Percentiles rank a stretch among this genome's conserved stretches.
These are phyloP conservation scores for Nycticebus coucang DNA, from an alignment of 2,113 vertebrate species.

Conservation along the genomic window DNA sequence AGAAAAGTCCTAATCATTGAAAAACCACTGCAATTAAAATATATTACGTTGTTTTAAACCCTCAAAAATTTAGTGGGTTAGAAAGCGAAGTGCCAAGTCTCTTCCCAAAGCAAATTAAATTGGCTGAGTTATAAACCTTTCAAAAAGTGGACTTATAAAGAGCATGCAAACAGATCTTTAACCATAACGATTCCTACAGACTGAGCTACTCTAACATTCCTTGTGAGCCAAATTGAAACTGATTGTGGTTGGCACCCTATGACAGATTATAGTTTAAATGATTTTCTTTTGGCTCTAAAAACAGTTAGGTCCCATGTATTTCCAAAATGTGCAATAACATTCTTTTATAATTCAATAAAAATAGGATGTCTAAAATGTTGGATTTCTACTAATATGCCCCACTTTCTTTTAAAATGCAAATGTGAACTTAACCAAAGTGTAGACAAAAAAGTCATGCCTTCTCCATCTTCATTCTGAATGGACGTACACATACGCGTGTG, in stretches of 20 bases:
- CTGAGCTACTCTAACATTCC: background rate
- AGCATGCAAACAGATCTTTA: constrained; percentile 11
- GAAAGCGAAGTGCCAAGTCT: background rate
- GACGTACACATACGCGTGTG: background rate
- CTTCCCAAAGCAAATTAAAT: constrained; percentile 64
- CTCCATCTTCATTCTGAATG: background rate
- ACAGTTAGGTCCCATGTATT: constrained; percentile 36
- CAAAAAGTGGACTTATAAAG: constrained; percentile 64
- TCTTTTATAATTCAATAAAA: constrained; percentile 9
- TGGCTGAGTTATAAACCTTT: constrained; percentile 41
- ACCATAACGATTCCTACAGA: background rate
- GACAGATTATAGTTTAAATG: constrained; percentile 38
- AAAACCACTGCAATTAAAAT: constrained; percentile 48
- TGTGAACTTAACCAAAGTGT: background rate
- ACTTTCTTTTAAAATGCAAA: background rate
- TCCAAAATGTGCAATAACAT: constrained; percentile 58
- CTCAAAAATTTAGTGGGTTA: constrained; percentile 8
- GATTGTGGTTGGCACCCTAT: constrained; percentile 48
- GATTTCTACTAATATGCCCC: background rate
- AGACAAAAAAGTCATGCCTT: background rate
- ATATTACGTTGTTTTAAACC: constrained; percentile 31
- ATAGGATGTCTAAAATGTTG: background rate
- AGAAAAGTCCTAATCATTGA: constrained; percentile 1
- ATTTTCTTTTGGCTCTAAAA: constrained; percentile 17
- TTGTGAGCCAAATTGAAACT: constrained; percentile 33